phyloP scores from a whole-genome alignment of 2,888 invertebrate genomes.

The Agrochola macilenta region DNA sequence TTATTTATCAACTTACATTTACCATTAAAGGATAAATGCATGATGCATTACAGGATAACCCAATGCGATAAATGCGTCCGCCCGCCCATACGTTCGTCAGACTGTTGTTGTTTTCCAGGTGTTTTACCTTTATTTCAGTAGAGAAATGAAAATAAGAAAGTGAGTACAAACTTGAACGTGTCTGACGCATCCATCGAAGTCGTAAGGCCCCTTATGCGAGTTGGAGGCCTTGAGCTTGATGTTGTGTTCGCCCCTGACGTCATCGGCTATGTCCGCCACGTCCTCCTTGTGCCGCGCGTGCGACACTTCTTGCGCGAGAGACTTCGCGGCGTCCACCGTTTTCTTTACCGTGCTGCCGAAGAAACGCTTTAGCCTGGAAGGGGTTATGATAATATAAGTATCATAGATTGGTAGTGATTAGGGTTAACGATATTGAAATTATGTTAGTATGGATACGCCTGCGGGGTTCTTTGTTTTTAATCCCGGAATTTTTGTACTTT shows the following conservation, averaged over 20 bases:
- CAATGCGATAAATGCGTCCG: not conserved
- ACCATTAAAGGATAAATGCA: no score
- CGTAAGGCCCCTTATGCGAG: constrained; percentile 99
- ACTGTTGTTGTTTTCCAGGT: not conserved
- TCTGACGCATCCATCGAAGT: constrained; percentile 97
- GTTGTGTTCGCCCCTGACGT: constrained; percentile 94
- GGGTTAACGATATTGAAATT: not conserved
- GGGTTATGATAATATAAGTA: not conserved
- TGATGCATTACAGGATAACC: no score
- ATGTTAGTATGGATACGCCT: not conserved
- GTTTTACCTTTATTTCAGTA: not conserved
- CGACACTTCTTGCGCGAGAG: constrained; percentile 96
- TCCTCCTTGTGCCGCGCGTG: constrained; percentile 97
- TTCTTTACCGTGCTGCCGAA: constrained; percentile 97
- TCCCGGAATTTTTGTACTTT: not conserved
- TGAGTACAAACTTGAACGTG: constrained; percentile 93
- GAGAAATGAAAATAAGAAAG: not conserved
- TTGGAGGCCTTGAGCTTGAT: constrained; percentile 98
- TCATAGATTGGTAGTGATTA: not conserved
- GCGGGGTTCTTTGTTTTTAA: not conserved
- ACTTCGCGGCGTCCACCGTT: constrained; percentile 97
- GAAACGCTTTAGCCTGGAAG: constrained; percentile 93
- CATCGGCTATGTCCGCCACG: constrained; percentile 95
- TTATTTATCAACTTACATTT: no score
- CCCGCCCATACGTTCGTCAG: not conserved